Evolutionary conservation across 2,797 vertebrate species (phyloP).

Genomic region (Aulostomus chinensis): DNA sequence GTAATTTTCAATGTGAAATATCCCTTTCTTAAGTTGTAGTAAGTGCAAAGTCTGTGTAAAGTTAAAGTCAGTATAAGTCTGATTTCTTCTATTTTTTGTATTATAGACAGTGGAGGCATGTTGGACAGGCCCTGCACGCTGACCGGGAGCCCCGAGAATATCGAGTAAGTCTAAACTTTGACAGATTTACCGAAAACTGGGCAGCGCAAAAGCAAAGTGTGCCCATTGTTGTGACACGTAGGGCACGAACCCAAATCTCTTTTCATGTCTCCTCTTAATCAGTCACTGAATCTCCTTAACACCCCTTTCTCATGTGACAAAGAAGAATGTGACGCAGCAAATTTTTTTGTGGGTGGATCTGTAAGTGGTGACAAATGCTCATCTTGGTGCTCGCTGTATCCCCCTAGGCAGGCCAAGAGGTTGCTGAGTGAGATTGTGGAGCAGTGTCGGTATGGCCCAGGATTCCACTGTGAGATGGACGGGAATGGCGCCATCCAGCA

Average conservation of each 20-base stretch:
- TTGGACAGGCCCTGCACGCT: slow-evolving; percentile 95
- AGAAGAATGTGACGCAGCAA: slow-evolving; percentile 10
- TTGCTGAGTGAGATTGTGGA: slow-evolving; percentile 97
- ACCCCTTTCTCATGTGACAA: slow-evolving; percentile 32
- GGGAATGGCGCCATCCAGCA: slow-evolving; percentile 93
- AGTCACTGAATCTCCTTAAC: slow-evolving; percentile 44
- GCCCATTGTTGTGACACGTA: slow-evolving; percentile 31
- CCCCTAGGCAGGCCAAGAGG: slow-evolving; percentile 91
- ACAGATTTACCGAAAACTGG: slow-evolving; percentile 23
- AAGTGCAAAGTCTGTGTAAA: too few relatives aligned
- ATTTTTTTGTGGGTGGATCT: slow-evolving; percentile 10
- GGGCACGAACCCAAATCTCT: slow-evolving; percentile 31
- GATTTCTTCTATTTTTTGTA: neutral
- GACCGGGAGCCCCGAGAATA: slow-evolving; percentile 95
- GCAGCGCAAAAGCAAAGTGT: slow-evolving; percentile 25
- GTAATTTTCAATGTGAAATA: too few relatives aligned
- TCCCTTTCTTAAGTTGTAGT: too few relatives aligned
- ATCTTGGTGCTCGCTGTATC: slow-evolving; percentile 17
- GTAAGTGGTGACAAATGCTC: slow-evolving; percentile 31
- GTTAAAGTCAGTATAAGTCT: neutral
- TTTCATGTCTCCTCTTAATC: slow-evolving; percentile 33
- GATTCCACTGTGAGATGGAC: slow-evolving; percentile 93
- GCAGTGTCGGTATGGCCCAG: slow-evolving; percentile 96
- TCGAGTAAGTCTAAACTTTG: slow-evolving; percentile 87
- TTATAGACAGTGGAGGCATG: slow-evolving; percentile 95